Percentiles rank a stretch among this genome's conserved stretches.
Conservation (phyloP, 2,888 invertebrate species). For the Torymus aiolomorphi region DNA sequence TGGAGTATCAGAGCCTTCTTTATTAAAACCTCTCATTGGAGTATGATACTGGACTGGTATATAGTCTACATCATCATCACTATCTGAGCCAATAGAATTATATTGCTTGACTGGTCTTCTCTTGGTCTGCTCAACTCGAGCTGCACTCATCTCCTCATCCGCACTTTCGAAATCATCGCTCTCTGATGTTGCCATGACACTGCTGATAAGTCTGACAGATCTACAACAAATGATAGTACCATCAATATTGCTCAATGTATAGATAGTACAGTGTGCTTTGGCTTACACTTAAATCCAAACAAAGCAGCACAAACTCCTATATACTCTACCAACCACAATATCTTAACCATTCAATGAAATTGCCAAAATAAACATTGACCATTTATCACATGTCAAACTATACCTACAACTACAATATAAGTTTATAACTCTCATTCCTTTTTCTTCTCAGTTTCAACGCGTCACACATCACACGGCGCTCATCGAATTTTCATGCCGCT, state of each 20-base stretch:
- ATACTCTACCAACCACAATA: too few species aligned
- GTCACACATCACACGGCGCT: too few species aligned
- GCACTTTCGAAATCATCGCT: slow-evolving; percentile 88
- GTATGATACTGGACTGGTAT: slow-evolving; percentile 60
- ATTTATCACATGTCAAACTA: too few species aligned
- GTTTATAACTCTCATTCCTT: too few species aligned
- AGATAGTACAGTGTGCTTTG: too few species aligned
- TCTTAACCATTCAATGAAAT: too few species aligned
- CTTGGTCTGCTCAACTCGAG: slow-evolving; percentile 46
- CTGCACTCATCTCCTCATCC: slow-evolving; percentile 80
- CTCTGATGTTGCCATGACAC: slow-evolving; percentile 81
- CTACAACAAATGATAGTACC: slow-evolving; percentile 27
- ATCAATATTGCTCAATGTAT: background rate
- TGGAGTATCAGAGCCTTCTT: slow-evolving; percentile 5
- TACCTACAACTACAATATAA: too few species aligned
- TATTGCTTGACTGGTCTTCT: slow-evolving; percentile 43
- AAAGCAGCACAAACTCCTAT: too few species aligned
- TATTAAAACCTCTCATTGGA: slow-evolving; percentile 32
- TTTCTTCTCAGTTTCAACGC: too few species aligned
- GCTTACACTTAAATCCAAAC: too few species aligned
- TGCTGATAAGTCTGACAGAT: slow-evolving; percentile 40
- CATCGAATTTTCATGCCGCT: too few species aligned
- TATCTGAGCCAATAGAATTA: slow-evolving; percentile 69
- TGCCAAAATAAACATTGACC: too few species aligned
- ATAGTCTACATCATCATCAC: slow-evolving; percentile 70